These are phyloP conservation scores for Poecilia wingei DNA, from an alignment of 2,797 vertebrate species.

Conservation along the genomic window DNA sequence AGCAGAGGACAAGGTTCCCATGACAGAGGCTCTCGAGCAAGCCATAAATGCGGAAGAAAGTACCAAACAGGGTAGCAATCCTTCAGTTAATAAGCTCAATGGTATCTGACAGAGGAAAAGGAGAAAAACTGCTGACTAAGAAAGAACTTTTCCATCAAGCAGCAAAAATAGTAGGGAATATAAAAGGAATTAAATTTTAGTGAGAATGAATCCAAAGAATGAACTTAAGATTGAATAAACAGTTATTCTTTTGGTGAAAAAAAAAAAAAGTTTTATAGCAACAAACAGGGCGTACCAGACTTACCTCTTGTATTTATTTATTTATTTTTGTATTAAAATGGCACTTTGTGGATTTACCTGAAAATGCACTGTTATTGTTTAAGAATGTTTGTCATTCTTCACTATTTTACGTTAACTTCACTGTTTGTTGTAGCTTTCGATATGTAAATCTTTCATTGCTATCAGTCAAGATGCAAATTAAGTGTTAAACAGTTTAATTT, in stretches of 20 bases:
- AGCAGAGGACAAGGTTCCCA: constrained; percentile 87
- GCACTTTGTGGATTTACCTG: constrained; percentile 4
- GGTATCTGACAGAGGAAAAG: constrained; percentile 79
- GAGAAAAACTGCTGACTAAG: constrained; percentile 52
- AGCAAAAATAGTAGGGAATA: constrained; percentile 3
- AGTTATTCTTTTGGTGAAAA: constrained; percentile 27
- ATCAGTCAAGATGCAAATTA: not conserved
- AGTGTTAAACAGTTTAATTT: not conserved
- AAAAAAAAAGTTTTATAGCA: constrained; percentile 32
- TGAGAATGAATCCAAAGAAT: not conserved
- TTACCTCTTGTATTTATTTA: constrained; percentile 47
- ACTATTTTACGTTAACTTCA: constrained; percentile 15
- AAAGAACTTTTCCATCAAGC: constrained; percentile 19
- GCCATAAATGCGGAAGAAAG: constrained; percentile 68
- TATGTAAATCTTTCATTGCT: not conserved
- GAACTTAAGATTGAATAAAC: constrained; percentile 9
- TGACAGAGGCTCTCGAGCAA: constrained; percentile 78
- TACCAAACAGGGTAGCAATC: constrained; percentile 78
- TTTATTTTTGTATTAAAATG: constrained; percentile 26
- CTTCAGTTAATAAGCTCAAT: constrained; percentile 87
- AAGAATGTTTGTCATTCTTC: constrained; percentile 18
- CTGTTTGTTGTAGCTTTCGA: constrained; percentile 13
- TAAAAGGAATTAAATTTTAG: not conserved
- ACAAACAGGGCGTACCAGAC: constrained; percentile 28
- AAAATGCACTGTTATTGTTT: constrained; percentile 3